Evolutionary conservation across 2,113 vertebrate genomes (phyloP).

Genomic region (Corythornis madagascariensis): DNA sequence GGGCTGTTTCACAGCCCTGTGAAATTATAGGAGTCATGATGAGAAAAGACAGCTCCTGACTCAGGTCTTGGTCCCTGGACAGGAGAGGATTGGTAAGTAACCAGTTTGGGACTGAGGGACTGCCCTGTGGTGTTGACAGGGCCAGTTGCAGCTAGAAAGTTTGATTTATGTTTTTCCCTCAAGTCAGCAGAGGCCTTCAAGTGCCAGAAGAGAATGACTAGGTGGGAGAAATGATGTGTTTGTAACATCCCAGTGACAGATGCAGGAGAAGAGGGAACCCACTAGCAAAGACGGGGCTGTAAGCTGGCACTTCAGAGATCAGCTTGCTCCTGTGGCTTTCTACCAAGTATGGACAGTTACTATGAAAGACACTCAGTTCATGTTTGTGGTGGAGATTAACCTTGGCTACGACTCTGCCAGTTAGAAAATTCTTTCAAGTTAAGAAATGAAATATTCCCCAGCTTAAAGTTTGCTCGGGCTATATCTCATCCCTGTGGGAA

Average conservation of each 20-base stretch:
- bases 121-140: not conserved
- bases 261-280: not conserved
- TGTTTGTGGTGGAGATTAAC: not conserved
- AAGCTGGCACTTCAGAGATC: not conserved
- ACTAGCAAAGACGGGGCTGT: not conserved
- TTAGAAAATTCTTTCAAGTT: not conserved
- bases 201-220: not conserved
- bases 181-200: not conserved
- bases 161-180: not conserved
- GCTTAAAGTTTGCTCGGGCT: not conserved
- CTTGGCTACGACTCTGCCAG: not conserved
- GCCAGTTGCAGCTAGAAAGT: not conserved
- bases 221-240: not conserved
- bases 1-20: not conserved
- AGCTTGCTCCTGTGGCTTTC: not conserved
- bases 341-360: not conserved
- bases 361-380: not conserved
- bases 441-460: not conserved
- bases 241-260: accelerated
- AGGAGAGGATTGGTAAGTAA: not conserved
- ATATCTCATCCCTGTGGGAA: not conserved
- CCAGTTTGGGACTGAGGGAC: not conserved
- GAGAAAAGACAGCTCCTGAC: not conserved
- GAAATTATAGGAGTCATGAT: not conserved
- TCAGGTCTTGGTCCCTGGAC: not conserved